Percentiles rank a stretch among this genome's conserved stretches.
phyloP scores from a whole-genome alignment of 1,140 invertebrate species.

The Lepidurus packardi region DNA sequence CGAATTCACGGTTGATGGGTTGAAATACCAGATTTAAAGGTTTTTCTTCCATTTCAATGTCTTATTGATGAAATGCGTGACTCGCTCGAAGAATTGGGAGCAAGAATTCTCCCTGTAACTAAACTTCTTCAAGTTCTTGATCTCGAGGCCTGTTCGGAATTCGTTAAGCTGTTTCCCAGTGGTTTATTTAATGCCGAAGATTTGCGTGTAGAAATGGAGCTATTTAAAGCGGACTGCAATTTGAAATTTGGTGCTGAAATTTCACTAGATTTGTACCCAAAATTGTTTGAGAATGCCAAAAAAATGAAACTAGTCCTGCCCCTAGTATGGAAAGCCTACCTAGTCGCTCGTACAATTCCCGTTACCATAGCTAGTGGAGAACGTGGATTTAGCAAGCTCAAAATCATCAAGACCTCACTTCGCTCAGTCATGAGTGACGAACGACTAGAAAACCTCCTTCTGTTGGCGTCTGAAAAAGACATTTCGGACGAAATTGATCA shows the following conservation, averaged over 20 bases:
- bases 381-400: background rate
- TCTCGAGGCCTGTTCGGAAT: background rate
- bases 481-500: conserved; percentile 7
- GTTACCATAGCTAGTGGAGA: background rate
- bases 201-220: background rate
- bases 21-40: background rate
- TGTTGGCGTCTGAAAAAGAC: conserved; percentile 24
- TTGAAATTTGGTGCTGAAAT: background rate
- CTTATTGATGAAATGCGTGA: conserved; percentile 9
- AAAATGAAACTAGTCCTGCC: conserved; percentile 1
- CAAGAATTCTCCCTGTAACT: background rate
- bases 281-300: background rate
- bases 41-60: background rate
- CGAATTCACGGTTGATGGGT: background rate
- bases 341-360: background rate
- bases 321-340: conserved; percentile 1
- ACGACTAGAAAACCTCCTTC: background rate
- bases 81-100: background rate
- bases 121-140: background rate
- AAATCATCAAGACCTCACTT: conserved; percentile 15
- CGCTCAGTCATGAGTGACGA: conserved; percentile 23
- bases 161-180: background rate
- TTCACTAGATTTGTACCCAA: background rate
- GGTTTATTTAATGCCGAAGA: background rate
- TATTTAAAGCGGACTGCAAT: background rate